These are phyloP conservation scores for Orientallactaga bullata DNA, from an alignment of 2,113 vertebrate genomes.

Conservation along the genomic window DNA sequence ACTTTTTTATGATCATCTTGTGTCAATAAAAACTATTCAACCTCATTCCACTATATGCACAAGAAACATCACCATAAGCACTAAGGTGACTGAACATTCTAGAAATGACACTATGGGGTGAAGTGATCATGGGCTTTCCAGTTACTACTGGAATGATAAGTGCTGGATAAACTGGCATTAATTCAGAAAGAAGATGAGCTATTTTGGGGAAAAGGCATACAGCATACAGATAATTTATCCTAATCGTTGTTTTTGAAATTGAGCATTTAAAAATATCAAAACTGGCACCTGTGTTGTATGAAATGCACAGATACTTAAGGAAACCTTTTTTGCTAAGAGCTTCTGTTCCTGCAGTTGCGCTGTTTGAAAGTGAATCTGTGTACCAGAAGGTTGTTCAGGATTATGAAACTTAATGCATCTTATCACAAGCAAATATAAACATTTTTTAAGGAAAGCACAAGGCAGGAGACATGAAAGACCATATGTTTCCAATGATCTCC, in stretches of 20 bases:
- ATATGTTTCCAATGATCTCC: conserved; percentile 84
- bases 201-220: neutral
- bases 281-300: conserved; percentile 74
- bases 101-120: neutral
- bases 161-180: neutral
- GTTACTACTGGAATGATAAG: neutral
- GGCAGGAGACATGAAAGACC: conserved; percentile 82
- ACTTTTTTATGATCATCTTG: neutral
- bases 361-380: conserved; percentile 82
- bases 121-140: conserved; percentile 35
- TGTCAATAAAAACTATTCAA: conserved; percentile 46
- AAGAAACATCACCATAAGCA: neutral
- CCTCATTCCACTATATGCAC: neutral
- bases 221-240: conserved; percentile 4
- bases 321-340: conserved; percentile 55
- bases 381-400: conserved; percentile 83
- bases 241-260: conserved; percentile 70
- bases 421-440: conserved; percentile 86
- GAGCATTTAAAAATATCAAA: conserved; percentile 60
- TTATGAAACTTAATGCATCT: conserved; percentile 83
- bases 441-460: conserved; percentile 84
- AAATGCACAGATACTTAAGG: conserved; percentile 67
- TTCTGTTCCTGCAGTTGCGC: conserved; percentile 79
- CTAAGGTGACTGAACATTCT: neutral
- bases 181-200: neutral